Evolutionary conservation across 2,113 vertebrate species (phyloP).

Genomic region (Dromiciops gliroides): DNA sequence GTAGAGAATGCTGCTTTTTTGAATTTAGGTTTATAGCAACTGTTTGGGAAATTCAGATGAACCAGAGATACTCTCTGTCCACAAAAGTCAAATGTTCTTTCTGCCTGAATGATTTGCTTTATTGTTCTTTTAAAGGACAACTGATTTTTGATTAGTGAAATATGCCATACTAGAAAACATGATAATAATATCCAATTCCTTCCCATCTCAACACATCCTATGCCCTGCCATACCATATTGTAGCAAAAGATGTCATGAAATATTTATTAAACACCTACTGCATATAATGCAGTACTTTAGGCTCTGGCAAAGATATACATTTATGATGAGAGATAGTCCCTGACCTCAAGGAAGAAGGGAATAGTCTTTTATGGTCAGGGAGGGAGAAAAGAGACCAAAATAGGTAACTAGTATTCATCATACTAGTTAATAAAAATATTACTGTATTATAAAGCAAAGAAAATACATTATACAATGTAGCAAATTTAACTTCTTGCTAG

Average conservation of each 20-base stretch:
- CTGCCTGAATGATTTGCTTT: background rate
- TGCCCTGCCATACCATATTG: background rate
- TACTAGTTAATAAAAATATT: background rate
- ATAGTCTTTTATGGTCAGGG: background rate
- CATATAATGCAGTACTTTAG: background rate
- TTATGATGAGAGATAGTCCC: background rate
- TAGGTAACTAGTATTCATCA: background rate
- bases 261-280: background rate
- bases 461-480: background rate
- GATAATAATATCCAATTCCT: background rate
- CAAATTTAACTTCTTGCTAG: background rate
- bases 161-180: background rate
- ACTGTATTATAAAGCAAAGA: background rate
- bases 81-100: background rate
- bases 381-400: background rate
- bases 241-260: no score
- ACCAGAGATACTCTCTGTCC: background rate
- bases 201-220: no score
- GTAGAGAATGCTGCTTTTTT: background rate
- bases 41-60: background rate
- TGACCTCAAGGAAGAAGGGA: background rate
- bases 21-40: background rate
- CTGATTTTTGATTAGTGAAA: background rate
- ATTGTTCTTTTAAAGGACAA: background rate
- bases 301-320: background rate